These are phyloP conservation scores for Drosophila meridionalis DNA, from an alignment of 2,888 invertebrate genomes.

Conservation along the genomic window DNA sequence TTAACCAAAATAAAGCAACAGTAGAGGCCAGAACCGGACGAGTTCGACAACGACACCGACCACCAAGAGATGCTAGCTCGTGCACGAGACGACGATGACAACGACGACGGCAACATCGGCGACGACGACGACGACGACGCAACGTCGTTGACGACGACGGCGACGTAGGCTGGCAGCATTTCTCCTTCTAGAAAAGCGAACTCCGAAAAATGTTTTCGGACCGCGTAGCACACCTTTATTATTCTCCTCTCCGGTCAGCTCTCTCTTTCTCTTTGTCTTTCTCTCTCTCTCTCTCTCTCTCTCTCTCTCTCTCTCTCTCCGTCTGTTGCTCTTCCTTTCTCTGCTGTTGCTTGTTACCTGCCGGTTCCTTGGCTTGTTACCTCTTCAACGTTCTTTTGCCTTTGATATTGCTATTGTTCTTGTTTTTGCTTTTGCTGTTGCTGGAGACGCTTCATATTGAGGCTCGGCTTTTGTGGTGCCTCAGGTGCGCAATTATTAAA, in stretches of 20 bases:
- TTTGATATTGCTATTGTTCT: slow-evolving; percentile 15
- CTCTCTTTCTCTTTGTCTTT: slow-evolving; percentile 37
- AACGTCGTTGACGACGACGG: slow-evolving; percentile 28
- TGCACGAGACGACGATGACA: slow-evolving; percentile 45
- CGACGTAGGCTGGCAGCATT: slow-evolving; percentile 56
- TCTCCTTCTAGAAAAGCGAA: slow-evolving; percentile 64
- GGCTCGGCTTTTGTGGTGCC: slow-evolving; percentile 60
- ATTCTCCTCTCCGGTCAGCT: slow-evolving; percentile 42
- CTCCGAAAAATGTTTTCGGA: slow-evolving; percentile 62
- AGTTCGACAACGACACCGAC: slow-evolving; percentile 59
- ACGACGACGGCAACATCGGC: slow-evolving; percentile 20
- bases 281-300: not conserved
- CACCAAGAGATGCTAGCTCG: slow-evolving; percentile 54
- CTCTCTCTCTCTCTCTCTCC: slow-evolving; percentile 39
- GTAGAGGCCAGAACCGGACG: slow-evolving; percentile 72
- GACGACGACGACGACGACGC: slow-evolving; percentile 21
- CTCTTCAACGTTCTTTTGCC: slow-evolving; percentile 41
- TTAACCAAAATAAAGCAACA: slow-evolving; percentile 81
- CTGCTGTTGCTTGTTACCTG: slow-evolving; percentile 59
- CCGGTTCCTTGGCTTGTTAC: slow-evolving; percentile 26
- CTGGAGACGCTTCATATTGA: slow-evolving; percentile 36
- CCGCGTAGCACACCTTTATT: slow-evolving; percentile 60
- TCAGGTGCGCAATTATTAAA: slow-evolving; percentile 75
- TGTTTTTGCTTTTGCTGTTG: slow-evolving; percentile 12
- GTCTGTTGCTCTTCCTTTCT: slow-evolving; percentile 40